Conservation (phyloP, 1,140 invertebrate species). For the Drosophila bocqueti region DNA sequence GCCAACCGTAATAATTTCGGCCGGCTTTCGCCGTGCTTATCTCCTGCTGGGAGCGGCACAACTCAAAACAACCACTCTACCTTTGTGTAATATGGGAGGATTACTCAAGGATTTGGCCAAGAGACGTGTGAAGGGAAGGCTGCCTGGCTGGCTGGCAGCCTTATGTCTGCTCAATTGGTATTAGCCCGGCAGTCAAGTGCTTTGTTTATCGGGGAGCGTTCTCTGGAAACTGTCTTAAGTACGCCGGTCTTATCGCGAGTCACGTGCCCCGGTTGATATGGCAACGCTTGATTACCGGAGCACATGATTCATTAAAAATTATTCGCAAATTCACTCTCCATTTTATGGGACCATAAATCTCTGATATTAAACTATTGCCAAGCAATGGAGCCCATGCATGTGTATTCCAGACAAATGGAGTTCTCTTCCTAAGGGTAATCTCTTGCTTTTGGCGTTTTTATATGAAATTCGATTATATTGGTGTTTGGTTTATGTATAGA, state of each 20-base stretch:
- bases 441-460: conserved; percentile 2
- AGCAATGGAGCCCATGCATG: not conserved
- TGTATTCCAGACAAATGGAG: not conserved
- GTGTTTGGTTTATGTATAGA: not conserved
- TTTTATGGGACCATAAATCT: conserved; percentile 21
- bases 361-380: conserved; percentile 27
- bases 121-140: conserved; percentile 34
- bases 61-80: not conserved
- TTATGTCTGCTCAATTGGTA: conserved; percentile 56
- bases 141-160: conserved; percentile 13
- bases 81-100: conserved; percentile 45
- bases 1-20: conserved; percentile 17
- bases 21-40: conserved; percentile 15
- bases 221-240: conserved; percentile 31
- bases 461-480: conserved; percentile 5
- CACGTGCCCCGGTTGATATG: conserved; percentile 61
- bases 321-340: conserved; percentile 44
- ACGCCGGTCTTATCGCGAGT: conserved; percentile 51
- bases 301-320: conserved; percentile 46
- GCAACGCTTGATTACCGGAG: conserved; percentile 32
- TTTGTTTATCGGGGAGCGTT: conserved; percentile 61
- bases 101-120: conserved; percentile 42
- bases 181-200: conserved; percentile 53
- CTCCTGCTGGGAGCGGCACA: conserved; percentile 10
- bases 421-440: conserved; percentile 8